These are phyloP conservation scores for Drosophila diplacantha DNA, from an alignment of 2,888 invertebrate genomes.

Conservation along the genomic window DNA sequence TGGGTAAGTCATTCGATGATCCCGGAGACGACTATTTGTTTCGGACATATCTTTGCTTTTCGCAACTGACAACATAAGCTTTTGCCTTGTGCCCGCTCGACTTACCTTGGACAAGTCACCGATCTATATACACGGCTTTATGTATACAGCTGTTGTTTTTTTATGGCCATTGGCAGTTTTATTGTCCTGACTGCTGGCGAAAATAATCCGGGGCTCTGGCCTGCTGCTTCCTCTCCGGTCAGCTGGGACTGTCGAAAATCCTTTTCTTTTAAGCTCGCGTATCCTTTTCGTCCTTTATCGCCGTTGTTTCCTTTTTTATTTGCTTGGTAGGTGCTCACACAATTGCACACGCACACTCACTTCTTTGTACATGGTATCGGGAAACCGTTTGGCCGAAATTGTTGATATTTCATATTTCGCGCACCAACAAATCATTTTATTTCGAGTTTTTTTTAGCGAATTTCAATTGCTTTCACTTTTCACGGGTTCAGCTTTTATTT, in stretches of 20 bases:
- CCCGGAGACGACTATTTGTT: conserved; percentile 18
- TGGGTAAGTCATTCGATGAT: conserved; percentile 21
- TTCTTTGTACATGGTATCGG: conserved; percentile 7
- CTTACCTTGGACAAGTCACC: conserved; percentile 52
- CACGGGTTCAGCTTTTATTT: conserved; percentile 13
- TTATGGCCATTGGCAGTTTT: conserved; percentile 36
- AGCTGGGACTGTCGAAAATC: conserved; percentile 35
- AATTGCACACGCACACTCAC: conserved; percentile 27
- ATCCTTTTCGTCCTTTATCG: conserved; percentile 27
- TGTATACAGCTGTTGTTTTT: conserved; percentile 21
- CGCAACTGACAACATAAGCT: conserved; percentile 50
- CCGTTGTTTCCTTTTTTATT: conserved; percentile 8
- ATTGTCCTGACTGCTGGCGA: conserved; percentile 32
- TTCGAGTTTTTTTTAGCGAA: conserved; percentile 9
- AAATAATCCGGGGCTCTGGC: conserved; percentile 49
- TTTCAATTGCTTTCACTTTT: conserved; percentile 26
- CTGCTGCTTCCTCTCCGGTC: conserved; percentile 31
- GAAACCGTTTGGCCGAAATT: conserved; percentile 50
- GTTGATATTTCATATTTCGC: conserved; percentile 17
- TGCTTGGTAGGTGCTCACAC: conserved; percentile 17
- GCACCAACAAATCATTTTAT: conserved; percentile 30
- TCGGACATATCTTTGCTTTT: conserved; percentile 21
- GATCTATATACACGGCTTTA: conserved; percentile 19
- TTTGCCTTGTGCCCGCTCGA: conserved; percentile 48
- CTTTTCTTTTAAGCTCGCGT: conserved; percentile 39